These are phyloP conservation scores for Sylvia borin DNA, from an alignment of 2,797 vertebrate species.

Conservation along the genomic window DNA sequence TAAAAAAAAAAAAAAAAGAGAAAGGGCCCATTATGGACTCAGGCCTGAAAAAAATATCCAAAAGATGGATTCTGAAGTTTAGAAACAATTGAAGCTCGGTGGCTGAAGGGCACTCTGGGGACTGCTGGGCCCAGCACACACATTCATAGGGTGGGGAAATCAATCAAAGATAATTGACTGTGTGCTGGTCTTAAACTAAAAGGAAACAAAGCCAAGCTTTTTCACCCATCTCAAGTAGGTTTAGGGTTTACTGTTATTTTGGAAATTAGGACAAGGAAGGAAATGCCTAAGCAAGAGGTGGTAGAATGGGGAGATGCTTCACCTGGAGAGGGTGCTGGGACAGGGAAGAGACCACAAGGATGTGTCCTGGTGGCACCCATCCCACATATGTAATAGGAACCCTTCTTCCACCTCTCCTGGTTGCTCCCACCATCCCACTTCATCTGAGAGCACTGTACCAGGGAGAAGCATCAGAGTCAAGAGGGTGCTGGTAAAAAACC, in stretches of 20 bases:
- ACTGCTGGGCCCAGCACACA: not conserved
- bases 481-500: not conserved
- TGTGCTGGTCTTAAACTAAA: not conserved
- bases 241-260: not conserved
- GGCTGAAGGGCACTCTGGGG: fast-evolving
- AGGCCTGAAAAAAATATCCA: slow-evolving; percentile 32
- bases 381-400: not conserved
- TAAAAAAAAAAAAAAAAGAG: slow-evolving; percentile 40
- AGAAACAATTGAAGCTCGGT: not conserved
- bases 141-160: not conserved
- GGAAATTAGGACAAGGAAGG: not conserved
- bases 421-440: not conserved
- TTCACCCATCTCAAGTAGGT: not conserved
- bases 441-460: not conserved
- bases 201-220: not conserved
- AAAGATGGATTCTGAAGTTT: slow-evolving; percentile 21
- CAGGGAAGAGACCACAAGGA: not conserved
- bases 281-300: not conserved
- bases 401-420: not conserved
- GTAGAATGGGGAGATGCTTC: not conserved
- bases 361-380: not conserved
- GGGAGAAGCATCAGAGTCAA: not conserved
- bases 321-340: not conserved
- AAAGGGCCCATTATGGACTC: not conserved
- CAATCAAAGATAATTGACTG: not conserved